A percentile compares a stretch with the other conserved stretches of the same genome.
Evolutionary conservation across 2,113 vertebrate species (phyloP).

Genomic region (Lamprotornis superbus): DNA sequence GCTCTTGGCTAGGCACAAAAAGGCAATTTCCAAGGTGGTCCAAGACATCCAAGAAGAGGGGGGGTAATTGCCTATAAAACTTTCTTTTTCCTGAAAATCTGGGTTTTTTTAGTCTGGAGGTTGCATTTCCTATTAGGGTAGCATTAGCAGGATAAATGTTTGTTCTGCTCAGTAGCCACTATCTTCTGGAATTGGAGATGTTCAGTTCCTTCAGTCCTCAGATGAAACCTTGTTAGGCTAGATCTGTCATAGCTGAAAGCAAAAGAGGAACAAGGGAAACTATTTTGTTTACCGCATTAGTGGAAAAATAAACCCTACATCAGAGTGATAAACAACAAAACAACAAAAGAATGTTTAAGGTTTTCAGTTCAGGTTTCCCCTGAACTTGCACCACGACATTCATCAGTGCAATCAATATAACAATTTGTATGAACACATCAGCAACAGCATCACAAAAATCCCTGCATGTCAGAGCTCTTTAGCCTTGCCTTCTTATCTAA

Average conservation of each 20-base stretch:
- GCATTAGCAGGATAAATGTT: background rate
- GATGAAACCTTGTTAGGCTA: background rate
- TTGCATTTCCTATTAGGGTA: background rate
- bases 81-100: background rate
- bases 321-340: background rate
- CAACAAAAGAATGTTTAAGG: background rate
- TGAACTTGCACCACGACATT: background rate
- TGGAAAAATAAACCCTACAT: background rate
- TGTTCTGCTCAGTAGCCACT: background rate
- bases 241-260: background rate
- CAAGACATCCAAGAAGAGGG: background rate
- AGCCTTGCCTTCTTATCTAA: background rate
- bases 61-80: fast-evolving
- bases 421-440: background rate
- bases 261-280: background rate
- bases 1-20: background rate
- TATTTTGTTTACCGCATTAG: background rate
- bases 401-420: background rate
- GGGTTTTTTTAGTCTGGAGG: background rate
- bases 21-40: background rate
- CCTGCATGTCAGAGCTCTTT: background rate
- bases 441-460: background rate
- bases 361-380: background rate
- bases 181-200: background rate
- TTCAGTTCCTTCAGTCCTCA: background rate